These are phyloP conservation scores for Ostrea edulis DNA, from an alignment of 1,140 invertebrate genomes.

Conservation along the genomic window DNA sequence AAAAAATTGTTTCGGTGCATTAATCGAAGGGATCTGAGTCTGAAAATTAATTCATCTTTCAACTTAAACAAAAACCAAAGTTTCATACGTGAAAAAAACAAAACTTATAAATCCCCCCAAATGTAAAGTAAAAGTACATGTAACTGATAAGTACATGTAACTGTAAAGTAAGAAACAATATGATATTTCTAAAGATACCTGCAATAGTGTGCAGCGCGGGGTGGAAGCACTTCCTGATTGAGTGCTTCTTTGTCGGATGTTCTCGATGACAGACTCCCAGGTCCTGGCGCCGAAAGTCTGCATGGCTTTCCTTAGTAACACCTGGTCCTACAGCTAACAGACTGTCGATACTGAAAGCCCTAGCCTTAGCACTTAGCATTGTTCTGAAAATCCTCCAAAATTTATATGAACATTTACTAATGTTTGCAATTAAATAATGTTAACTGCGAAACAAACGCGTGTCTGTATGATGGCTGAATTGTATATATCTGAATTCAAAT, in stretches of 20 bases:
- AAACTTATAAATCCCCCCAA: too few relatives aligned
- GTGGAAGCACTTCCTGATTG: conserved; percentile 48
- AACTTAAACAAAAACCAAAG: too few relatives aligned
- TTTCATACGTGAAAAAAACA: too few relatives aligned
- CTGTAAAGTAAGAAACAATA: too few relatives aligned
- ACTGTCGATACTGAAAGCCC: conserved; percentile 59
- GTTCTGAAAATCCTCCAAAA: not conserved
- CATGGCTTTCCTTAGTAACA: conserved; percentile 16
- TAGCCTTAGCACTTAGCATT: conserved; percentile 62
- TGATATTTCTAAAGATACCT: conserved; percentile 6
- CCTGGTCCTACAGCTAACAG: conserved; percentile 42
- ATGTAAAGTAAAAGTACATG: not conserved
- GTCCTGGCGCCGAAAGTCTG: not conserved
- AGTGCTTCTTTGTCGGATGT: not conserved
- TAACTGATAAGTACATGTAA: not conserved
- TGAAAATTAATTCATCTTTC: too few relatives aligned
- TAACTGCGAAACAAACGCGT: not conserved
- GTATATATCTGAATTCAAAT: not conserved
- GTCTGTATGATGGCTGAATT: not conserved
- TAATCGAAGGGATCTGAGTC: too few relatives aligned
- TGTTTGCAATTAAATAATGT: too few relatives aligned
- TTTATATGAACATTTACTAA: not conserved
- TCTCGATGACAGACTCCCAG: conserved; percentile 25
- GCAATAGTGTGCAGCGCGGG: conserved; percentile 20
- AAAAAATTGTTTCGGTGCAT: too few relatives aligned